Evolutionary conservation across 2,113 vertebrate species (phyloP), one percentile per base, ranked within the genome.

Genomic region (Aythya baeri): DNA sequence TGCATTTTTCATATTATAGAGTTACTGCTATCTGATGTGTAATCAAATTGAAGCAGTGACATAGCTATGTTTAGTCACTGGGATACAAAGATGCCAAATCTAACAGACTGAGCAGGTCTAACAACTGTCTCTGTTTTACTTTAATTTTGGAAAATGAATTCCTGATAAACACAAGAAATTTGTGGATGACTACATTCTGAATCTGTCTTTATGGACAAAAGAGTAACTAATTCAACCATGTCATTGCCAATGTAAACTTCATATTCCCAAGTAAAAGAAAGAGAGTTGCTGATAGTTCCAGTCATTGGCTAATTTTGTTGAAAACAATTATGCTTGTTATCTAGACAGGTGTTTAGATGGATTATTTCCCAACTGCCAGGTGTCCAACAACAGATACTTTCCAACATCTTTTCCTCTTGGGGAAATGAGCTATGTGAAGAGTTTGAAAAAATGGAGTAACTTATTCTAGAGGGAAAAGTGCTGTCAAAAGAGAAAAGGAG

Each of bases 61-160:
- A 34, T 25, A 80, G 55, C 31, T 59, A 1, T 57, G 6, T 26
- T 80, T 76, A 83, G 49, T 70, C 78, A 25, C 32, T 46, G 57
- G 18, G 34, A 41, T 31, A 72, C 36, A 63, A 84, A 79, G 38
- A 73, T 88, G 82, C 26, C 82, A 91, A 89, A 65, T 77, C n/a
- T 52, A 66, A 68, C 72, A 91, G 54, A 54, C 55, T 66, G 59
- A 88, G 29, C 29, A 83, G 72, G 50, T 66, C 58, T 76, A 43
- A 83, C 92, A 95, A 55, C 43, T 65, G 44, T 68, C 58, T 85
- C 84, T 84, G 57, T 82, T 93, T 78, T 82, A 26, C 71, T 91
- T 92, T 70, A 94, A 32, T 76, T 92, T 92, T 85, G 82, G 75
- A 96, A 87, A 66, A 29, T 38, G n/a, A 71, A 66, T 85, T 86